Base-by-base conservation (phyloP, 2,888 invertebrate species). In the Rhingia campestris region DNA sequence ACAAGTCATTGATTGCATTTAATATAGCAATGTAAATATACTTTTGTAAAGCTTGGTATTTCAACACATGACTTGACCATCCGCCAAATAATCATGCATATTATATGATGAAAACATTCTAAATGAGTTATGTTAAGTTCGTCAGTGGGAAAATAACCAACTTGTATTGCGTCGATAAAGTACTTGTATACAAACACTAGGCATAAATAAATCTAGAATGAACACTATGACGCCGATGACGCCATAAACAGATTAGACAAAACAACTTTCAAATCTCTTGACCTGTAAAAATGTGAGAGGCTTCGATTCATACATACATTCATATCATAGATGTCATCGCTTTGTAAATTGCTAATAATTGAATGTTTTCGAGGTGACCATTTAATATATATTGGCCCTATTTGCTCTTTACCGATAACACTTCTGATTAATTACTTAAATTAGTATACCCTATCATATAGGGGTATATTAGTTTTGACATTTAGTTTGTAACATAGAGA, bases 231-330 rank as follows among this genome's bases (percentile, higher is more conserved):
- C 53, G 22, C 45, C 37, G 49, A 41, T 14, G 37, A 39, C 53
- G 22, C 45, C 37, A 58, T n/a, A 7, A 66, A 47, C 33, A 64
- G 10, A 54, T 64, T 56, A 33, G 43, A 14, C 30, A 49, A 61
- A 67, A 67, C 75, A 76, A 76, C 75, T 76, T 76, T 76, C 75
- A 76, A 76, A 67, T 61, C 12, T 22, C 22, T 56, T 47, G 56
- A 74, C 41, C 30, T 61, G 67, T 35, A 39, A 14, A 45, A 53
- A 67, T 67, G 75, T 76, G 67, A 67, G 59, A 61, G 75, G 75
- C 32, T 12, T 10, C 10, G 12, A 30, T 14, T 3, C 3, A 47
- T 64, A 12, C n/a, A 22, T 47, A 47, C 4, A 47, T 22, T 47
- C 22, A 22, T 14, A 22, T 6, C n/a, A 45, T 45, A 0, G 39